Evolutionary conservation across 2,113 vertebrate species (phyloP), one percentile per base, ranked within the genome.

Genomic region (Hydrochoerus hydrochaeris): DNA sequence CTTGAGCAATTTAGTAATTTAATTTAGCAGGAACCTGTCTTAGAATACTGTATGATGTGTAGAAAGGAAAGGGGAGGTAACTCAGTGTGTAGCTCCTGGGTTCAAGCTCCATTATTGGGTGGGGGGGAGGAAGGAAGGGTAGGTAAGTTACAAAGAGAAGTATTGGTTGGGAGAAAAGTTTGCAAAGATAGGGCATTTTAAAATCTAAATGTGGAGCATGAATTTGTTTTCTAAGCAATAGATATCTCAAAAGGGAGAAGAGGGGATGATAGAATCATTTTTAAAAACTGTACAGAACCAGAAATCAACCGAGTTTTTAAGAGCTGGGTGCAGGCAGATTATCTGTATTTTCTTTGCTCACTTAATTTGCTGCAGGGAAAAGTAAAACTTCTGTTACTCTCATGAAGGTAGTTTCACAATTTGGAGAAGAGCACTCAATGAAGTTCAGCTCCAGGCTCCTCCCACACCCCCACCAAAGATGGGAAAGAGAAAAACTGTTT

Each of bases 141-240:
- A 26, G 71, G 24, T 22, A 87, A 73, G 35, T 16, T 62, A 58
- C 3, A 60, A 28, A 91, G 26, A 63, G 14, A 54, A 69, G 24
- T 91, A 60, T 60, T 85, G 11, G 69, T 60, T 85, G 8, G 52
- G 49, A 84, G 17, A 73, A 81, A 94, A 60, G 57, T 81, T 41
- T 67, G n/a, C 13, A 54, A 94, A 91, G 4, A 35, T 30, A 16
- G 71, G 17, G 9, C 52, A 62, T 88, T 85, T 90, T 94, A 32
- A 83, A 77, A 86, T 88, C 16, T 92, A 35, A 75, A 67, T 28
- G 62, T 35, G 11, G 44, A 17, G 35, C 85, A 85, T 85, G 46
- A 82, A 85, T 94, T 94, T 92, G 12, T 91, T 91, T 91, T 81
- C 63, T 88, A 62, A 91, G 41, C 24, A 49, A 22, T 71, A 58